Percentiles rank a stretch among this genome's conserved stretches.
These are phyloP conservation scores for Misgurnus mizolepis DNA, from an alignment of 2,113 vertebrate species.

Conservation along the genomic window DNA sequence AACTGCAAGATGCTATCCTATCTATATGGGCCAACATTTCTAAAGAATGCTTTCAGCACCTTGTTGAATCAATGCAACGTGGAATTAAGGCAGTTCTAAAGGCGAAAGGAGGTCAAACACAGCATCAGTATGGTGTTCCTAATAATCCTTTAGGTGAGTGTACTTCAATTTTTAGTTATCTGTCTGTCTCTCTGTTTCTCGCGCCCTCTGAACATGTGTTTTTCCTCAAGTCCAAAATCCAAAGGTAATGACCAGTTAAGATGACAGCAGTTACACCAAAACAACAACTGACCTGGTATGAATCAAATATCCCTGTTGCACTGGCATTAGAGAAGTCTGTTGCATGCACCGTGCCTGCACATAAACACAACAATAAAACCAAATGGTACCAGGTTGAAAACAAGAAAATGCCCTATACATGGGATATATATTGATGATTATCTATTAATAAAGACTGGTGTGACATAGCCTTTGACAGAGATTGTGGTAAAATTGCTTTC, in stretches of 20 bases:
- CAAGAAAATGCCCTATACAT: not conserved
- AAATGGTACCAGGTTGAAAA: not conserved
- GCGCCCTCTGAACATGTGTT: not conserved
- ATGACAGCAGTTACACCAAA: not conserved
- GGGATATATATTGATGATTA: not conserved
- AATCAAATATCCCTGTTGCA: slow-evolving; percentile 88
- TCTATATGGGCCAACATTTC: too few relatives aligned
- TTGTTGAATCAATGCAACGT: too few relatives aligned
- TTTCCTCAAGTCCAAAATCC: not conserved
- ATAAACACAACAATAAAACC: slow-evolving; percentile 43
- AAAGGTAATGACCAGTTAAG: slow-evolving; percentile 15
- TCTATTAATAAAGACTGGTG: not conserved
- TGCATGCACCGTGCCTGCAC: slow-evolving; percentile 82
- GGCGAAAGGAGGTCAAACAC: too few relatives aligned
- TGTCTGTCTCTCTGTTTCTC: not conserved
- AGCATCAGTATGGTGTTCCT: too few relatives aligned
- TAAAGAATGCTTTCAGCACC: too few relatives aligned
- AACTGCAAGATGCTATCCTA: too few relatives aligned
- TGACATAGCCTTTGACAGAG: not conserved
- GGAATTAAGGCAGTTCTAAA: too few relatives aligned
- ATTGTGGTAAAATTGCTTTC: not conserved
- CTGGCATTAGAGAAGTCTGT: slow-evolving; percentile 98
- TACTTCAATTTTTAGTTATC: not conserved
- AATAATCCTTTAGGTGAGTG: too few relatives aligned
- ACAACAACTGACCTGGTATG: slow-evolving; percentile 79